A percentile compares a stretch with the other conserved stretches of the same genome.
These are phyloP conservation scores for Sander lucioperca DNA, from an alignment of 2,113 vertebrate species.

Conservation along the genomic window DNA sequence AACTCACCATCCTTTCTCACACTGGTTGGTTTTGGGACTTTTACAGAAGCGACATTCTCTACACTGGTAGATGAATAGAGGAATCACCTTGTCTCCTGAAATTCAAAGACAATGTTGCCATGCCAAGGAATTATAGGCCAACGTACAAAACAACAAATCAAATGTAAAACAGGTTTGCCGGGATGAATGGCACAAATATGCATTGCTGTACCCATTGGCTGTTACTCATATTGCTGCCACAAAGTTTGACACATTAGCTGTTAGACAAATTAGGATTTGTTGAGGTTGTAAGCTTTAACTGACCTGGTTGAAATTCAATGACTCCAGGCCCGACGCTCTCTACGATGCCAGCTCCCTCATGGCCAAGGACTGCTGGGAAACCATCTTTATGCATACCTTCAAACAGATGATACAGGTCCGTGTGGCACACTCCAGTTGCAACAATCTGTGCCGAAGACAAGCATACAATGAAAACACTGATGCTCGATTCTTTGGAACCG, in stretches of 20 bases:
- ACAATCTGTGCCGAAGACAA: slow-evolving; percentile 81
- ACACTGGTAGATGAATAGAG: slow-evolving; percentile 86
- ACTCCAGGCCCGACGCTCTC: slow-evolving; percentile 90
- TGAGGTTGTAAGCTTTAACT: background rate
- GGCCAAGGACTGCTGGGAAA: slow-evolving; percentile 89
- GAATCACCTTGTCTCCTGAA: slow-evolving; percentile 91
- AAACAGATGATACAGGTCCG: slow-evolving; percentile 84
- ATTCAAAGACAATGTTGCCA: background rate
- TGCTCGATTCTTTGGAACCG: background rate
- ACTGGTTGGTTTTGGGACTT: slow-evolving; percentile 86
- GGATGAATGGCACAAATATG: background rate
- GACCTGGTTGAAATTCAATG: slow-evolving; percentile 86
- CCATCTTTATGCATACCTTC: slow-evolving; percentile 77
- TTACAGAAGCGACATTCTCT: slow-evolving; percentile 86
- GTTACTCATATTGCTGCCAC: background rate
- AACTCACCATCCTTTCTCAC: slow-evolving; percentile 84
- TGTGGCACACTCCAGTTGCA: slow-evolving; percentile 87
- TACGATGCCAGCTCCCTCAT: slow-evolving; percentile 89
- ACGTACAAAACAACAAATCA: background rate
- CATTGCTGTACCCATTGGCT: background rate
- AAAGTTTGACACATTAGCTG: background rate
- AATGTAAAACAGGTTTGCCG: background rate
- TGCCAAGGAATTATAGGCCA: background rate
- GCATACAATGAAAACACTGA: background rate
- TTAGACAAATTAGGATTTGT: background rate